phyloP scores from a whole-genome alignment of 2,113 vertebrate genomes.

The Nerophis lumbriciformis region DNA sequence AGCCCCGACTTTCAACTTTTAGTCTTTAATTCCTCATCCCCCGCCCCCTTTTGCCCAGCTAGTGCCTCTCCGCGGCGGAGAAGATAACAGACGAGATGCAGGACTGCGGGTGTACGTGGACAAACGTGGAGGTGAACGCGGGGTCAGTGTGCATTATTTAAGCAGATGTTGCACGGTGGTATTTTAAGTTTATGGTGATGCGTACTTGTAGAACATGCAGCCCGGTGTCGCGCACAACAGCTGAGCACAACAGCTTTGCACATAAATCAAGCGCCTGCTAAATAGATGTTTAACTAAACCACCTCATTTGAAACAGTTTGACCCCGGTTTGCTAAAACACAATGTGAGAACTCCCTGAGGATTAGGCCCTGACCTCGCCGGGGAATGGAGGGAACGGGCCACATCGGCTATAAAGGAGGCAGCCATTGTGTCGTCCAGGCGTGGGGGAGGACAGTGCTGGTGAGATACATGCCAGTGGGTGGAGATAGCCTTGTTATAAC shows the following conservation, averaged over 20 bases:
- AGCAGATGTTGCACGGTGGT: conserved; percentile 7
- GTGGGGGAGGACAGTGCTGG: conserved; percentile 64
- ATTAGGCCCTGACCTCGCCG: conserved; percentile 72
- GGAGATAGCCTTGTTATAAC: conserved; percentile 72
- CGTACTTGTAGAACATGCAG: conserved; percentile 40
- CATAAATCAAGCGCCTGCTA: conserved; percentile 73
- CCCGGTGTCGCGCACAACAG: conserved; percentile 34
- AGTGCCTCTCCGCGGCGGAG: conserved; percentile 56
- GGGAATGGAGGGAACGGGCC: conserved; percentile 60
- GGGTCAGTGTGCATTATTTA: conserved; percentile 44
- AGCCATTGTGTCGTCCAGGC: conserved; percentile 67
- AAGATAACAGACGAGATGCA: conserved; percentile 21
- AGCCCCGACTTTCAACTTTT: conserved; percentile 63
- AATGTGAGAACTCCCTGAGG: conserved; percentile 78
- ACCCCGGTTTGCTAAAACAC: conserved; percentile 73
- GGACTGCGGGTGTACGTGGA: conserved; percentile 10
- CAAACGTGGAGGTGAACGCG: conserved; percentile 37
- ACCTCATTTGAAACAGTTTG: conserved; percentile 77
- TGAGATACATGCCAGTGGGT: conserved; percentile 74
- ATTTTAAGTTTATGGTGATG: conserved; percentile 30
- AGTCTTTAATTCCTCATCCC: conserved; percentile 34
- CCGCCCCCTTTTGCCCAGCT: not conserved
- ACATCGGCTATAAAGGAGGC: conserved; percentile 69
- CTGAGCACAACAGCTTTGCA: conserved; percentile 66
- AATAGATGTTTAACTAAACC: conserved; percentile 83